phyloP scores from a whole-genome alignment of 2,888 invertebrate genomes.

The Phyto melanocephala region DNA sequence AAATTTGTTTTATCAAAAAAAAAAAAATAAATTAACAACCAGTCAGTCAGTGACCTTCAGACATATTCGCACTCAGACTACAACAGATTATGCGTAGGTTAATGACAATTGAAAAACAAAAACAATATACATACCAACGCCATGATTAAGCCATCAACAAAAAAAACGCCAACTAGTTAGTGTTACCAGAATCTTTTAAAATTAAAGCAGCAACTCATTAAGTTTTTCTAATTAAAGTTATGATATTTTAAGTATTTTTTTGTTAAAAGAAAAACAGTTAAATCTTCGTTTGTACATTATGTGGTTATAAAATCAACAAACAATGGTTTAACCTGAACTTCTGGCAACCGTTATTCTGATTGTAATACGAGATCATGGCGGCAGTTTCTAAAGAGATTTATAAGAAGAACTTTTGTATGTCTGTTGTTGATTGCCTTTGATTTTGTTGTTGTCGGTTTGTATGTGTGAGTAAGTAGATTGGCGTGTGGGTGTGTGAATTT shows the following conservation, averaged over 20 bases:
- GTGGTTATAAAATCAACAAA: too few species aligned
- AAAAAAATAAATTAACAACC: background rate
- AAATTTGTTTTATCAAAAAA: constrained; percentile 14
- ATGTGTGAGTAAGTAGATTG: background rate
- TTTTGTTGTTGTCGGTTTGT: background rate
- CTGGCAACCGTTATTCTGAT: too few species aligned
- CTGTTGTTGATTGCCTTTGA: constrained; percentile 14
- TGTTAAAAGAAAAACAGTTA: too few species aligned
- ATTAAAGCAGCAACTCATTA: too few species aligned
- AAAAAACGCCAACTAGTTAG: too few species aligned
- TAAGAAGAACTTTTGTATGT: constrained; percentile 16
- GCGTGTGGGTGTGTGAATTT: background rate
- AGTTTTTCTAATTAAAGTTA: too few species aligned
- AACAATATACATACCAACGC: background rate
- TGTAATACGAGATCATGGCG: background rate
- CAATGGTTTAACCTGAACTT: too few species aligned
- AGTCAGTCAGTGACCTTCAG: constrained; percentile 57
- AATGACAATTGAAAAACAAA: constrained; percentile 33
- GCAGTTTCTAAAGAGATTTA: background rate
- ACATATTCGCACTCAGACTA: constrained; percentile 5
- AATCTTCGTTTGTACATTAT: too few species aligned
- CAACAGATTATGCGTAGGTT: constrained; percentile 41
- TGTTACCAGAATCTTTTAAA: too few species aligned
- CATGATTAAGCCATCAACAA: constrained; percentile 4
- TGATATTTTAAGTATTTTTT: too few species aligned